These are phyloP conservation scores for Lutjanus argentimaculatus DNA, from an alignment of 2,797 vertebrate genomes.

Conservation along the genomic window DNA sequence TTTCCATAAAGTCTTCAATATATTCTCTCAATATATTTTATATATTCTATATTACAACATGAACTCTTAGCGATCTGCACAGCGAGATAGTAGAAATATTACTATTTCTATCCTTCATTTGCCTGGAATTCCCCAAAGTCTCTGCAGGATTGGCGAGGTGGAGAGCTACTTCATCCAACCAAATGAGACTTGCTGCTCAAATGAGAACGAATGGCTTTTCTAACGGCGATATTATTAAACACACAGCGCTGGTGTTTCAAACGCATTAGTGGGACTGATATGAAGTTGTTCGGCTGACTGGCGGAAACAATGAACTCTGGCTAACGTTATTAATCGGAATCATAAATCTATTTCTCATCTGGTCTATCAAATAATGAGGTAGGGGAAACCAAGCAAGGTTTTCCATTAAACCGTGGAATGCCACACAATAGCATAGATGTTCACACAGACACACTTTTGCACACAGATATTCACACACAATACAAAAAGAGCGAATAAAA, in stretches of 20 bases:
- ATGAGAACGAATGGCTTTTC: constrained; percentile 86
- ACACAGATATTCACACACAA: constrained; percentile 29
- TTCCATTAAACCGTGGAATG: constrained; percentile 75
- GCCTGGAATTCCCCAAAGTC: constrained; percentile 71
- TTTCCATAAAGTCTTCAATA: constrained; percentile 52
- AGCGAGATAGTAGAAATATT: constrained; percentile 66
- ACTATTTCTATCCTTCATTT: constrained; percentile 80
- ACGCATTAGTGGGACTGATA: constrained; percentile 83
- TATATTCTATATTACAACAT: constrained; percentile 36
- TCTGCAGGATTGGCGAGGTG: constrained; percentile 69
- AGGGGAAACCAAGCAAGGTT: constrained; percentile 68
- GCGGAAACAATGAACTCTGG: constrained; percentile 84
- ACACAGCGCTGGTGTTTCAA: constrained; percentile 79
- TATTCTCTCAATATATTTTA: constrained; percentile 49
- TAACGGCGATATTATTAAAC: constrained; percentile 86
- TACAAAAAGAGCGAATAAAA: constrained; percentile 49
- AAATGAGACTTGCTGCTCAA: constrained; percentile 83
- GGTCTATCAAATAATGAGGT: constrained; percentile 83
- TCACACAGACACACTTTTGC: constrained; percentile 29
- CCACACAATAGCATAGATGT: constrained; percentile 50
- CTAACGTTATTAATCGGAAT: constrained; percentile 86
- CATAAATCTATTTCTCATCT: constrained; percentile 85
- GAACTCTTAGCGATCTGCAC: constrained; percentile 31
- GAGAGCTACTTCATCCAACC: constrained; percentile 75
- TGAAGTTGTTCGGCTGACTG: constrained; percentile 84